These are phyloP conservation scores for Thalassophryne amazonica DNA, from an alignment of 2,797 vertebrate genomes.

Conservation along the genomic window DNA sequence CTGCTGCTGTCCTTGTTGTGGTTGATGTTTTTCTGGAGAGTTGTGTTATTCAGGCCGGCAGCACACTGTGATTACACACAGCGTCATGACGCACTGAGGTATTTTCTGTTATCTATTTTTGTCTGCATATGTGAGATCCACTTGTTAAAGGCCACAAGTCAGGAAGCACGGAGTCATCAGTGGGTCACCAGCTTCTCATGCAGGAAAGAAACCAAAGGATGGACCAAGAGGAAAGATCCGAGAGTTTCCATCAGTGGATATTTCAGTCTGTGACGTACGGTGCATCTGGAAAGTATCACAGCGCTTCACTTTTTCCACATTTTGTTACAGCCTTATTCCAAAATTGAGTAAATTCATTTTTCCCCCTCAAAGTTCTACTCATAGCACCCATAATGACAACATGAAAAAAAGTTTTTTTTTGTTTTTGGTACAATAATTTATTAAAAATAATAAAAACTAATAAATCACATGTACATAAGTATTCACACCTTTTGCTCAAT, in stretches of 20 bases:
- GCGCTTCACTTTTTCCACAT: too few relatives aligned
- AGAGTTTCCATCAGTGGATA: neutral
- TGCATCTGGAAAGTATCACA: too few relatives aligned
- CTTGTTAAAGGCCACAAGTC: conserved; percentile 30
- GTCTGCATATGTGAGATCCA: conserved; percentile 20
- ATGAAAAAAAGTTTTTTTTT: too few relatives aligned
- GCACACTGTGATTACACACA: conserved; percentile 19
- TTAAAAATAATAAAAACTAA: too few relatives aligned
- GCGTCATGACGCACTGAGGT: conserved; percentile 23
- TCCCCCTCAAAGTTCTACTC: too few relatives aligned
- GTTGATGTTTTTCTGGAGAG: conserved; percentile 27
- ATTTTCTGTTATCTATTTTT: conserved; percentile 33
- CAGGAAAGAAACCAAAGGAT: neutral
- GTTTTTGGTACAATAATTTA: too few relatives aligned
- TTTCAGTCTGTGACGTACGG: too few relatives aligned
- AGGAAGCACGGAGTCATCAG: conserved; percentile 37
- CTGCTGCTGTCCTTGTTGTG: conserved; percentile 10
- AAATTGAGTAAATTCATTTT: too few relatives aligned
- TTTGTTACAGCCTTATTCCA: too few relatives aligned
- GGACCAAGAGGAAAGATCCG: neutral
- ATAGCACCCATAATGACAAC: too few relatives aligned
- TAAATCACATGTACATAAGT: too few relatives aligned
- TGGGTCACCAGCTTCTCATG: conserved; percentile 18
- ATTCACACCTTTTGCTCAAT: too few relatives aligned
- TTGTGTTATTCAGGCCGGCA: conserved; percentile 45